phyloP scores from a whole-genome alignment of 2,888 invertebrate genomes.

The Drosophila nigricruria region DNA sequence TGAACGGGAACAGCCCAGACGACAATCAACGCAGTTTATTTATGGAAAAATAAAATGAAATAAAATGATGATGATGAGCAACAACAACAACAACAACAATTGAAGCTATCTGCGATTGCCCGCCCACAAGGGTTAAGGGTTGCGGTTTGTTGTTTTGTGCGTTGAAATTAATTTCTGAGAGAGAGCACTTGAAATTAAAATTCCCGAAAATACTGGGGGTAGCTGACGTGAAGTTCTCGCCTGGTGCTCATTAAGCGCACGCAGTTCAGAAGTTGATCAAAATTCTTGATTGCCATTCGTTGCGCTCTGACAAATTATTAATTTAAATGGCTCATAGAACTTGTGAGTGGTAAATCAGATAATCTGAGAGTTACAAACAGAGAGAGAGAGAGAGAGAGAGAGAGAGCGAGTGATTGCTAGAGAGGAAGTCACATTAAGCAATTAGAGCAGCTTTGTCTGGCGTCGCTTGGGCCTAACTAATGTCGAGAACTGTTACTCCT shows the following conservation, averaged over 20 bases:
- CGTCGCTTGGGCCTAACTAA: conserved; percentile 72
- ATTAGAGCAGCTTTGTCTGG: conserved; percentile 73
- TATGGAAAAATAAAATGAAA: conserved; percentile 82
- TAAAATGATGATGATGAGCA: conserved; percentile 79
- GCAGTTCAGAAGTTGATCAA: conserved; percentile 66
- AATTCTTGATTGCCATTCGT: conserved; percentile 57
- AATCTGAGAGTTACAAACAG: conserved; percentile 4
- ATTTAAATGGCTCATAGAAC: conserved; percentile 79
- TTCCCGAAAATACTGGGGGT: conserved; percentile 34
- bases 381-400: conserved; percentile 1
- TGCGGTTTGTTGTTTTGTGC: conserved; percentile 55
- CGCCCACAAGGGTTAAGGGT: conserved; percentile 69
- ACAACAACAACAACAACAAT: conserved; percentile 58
- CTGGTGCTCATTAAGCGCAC: conserved; percentile 55
- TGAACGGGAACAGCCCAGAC: conserved; percentile 45
- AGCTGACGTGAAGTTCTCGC: conserved; percentile 54
- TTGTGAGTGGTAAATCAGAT: conserved; percentile 49
- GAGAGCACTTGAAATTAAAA: conserved; percentile 80
- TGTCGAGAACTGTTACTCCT: conserved; percentile 34
- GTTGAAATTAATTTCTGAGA: conserved; percentile 83
- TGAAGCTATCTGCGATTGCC: conserved; percentile 50
- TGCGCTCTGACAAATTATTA: conserved; percentile 78
- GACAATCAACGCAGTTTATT: conserved; percentile 81
- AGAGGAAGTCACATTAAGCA: conserved; percentile 61
- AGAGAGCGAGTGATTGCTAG: conserved; percentile 7